Percentiles rank a stretch among this genome's conserved stretches.
These are phyloP conservation scores for Trachythela sp. DNA, from an alignment of 64 coral and sea anemone species.

Conservation along the genomic window DNA sequence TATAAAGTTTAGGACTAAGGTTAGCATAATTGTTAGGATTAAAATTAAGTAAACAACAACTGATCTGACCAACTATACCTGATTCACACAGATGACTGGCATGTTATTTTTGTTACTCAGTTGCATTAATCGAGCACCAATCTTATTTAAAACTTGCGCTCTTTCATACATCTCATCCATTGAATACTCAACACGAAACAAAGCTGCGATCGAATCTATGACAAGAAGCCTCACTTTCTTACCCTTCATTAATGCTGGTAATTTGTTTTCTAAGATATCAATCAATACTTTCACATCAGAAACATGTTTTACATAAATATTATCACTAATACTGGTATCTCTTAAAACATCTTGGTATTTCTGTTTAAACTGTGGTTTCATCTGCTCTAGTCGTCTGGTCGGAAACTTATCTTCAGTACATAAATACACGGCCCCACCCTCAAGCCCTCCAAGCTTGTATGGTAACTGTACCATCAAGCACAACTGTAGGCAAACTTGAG, in stretches of 20 bases:
- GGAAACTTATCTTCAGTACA: constrained; percentile 94
- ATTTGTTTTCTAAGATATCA: constrained; percentile 60
- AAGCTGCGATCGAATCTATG: constrained; percentile 82
- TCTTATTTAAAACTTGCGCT: constrained; percentile 66
- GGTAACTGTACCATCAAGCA: constrained; percentile 86
- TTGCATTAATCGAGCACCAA: constrained; percentile 75
- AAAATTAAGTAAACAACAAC: background rate
- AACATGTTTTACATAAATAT: constrained; percentile 81
- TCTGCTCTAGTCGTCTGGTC: constrained; percentile 78
- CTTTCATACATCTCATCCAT: constrained; percentile 59
- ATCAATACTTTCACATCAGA: constrained; percentile 67
- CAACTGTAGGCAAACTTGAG: constrained; percentile 81
- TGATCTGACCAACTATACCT: constrained; percentile 42
- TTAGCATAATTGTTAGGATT: background rate
- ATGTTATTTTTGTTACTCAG: constrained; percentile 55
- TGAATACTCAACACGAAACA: constrained; percentile 84
- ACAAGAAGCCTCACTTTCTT: constrained; percentile 68
- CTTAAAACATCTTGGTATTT: background rate
- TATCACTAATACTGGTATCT: constrained; percentile 43
- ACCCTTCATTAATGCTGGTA: constrained; percentile 68
- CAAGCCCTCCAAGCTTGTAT: constrained; percentile 52
- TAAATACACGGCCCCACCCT: constrained; percentile 76
- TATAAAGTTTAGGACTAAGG: no score
- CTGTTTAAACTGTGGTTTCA: constrained; percentile 67
- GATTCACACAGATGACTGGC: constrained; percentile 82